Conservation (phyloP, 2,888 invertebrate species). For the Athripsodes cinereus region DNA sequence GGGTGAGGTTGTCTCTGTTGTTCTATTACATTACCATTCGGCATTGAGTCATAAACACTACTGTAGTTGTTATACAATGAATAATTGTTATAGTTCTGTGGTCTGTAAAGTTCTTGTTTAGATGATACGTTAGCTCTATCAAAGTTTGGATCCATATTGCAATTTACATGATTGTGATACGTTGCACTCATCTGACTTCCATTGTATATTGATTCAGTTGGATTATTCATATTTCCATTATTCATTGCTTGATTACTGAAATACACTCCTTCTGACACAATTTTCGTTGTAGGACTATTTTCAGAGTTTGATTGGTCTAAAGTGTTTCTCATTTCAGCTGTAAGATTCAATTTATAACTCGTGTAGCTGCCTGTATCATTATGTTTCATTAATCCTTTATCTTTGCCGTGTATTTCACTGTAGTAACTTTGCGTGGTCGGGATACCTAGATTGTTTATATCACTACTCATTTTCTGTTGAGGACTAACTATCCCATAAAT, state of each 20-base stretch:
- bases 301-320: conserved; percentile 34
- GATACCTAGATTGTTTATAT: conserved; percentile 43
- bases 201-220: conserved; percentile 5
- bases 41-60: conserved; percentile 45
- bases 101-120: conserved; percentile 14
- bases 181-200: conserved; percentile 10
- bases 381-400: conserved; percentile 42
- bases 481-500: conserved; percentile 12
- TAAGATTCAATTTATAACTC: conserved; percentile 36
- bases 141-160: conserved; percentile 13
- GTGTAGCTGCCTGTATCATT: conserved; percentile 45
- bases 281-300: conserved; percentile 10
- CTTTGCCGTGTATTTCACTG: conserved; percentile 40
- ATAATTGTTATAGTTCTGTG: conserved; percentile 6
- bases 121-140: conserved; percentile 23
- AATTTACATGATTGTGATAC: conserved; percentile 18
- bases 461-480: conserved; percentile 31
- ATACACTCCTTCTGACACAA: conserved; percentile 10
- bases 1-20: conserved; percentile 35
- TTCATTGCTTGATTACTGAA: conserved; percentile 4
- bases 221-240: not conserved
- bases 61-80: conserved; percentile 45
- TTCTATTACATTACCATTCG: conserved; percentile 37
- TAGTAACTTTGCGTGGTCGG: conserved; percentile 30
- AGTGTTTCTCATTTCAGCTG: conserved; percentile 28